Conservation (phyloP, 2,888 invertebrate species). For the Brachyptera putata region DNA sequence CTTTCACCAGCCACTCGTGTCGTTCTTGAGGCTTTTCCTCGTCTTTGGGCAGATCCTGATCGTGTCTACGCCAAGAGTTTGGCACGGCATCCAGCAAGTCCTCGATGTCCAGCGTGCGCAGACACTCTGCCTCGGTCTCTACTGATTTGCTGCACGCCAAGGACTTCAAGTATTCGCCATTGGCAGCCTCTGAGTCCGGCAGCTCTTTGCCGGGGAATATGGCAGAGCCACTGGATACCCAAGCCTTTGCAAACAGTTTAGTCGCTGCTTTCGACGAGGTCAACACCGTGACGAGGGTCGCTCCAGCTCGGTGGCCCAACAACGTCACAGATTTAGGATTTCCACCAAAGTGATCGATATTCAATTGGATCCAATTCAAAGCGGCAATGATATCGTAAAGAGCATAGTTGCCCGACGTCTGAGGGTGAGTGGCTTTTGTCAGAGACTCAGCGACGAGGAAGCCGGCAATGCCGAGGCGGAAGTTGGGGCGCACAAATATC, state of each 20-base stretch:
- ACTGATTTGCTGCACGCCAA: constrained; percentile 35
- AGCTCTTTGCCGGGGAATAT: constrained; percentile 62
- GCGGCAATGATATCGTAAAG: constrained; percentile 74
- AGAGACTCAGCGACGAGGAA: constrained; percentile 72
- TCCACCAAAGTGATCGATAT: constrained; percentile 81
- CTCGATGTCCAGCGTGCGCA: constrained; percentile 45
- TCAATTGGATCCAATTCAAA: constrained; percentile 73
- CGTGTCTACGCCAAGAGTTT: constrained; percentile 61
- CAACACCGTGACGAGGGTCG: constrained; percentile 74
- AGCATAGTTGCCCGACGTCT: constrained; percentile 80
- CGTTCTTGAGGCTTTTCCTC: constrained; percentile 50
- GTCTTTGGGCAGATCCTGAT: constrained; percentile 52
- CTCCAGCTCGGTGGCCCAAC: constrained; percentile 81
- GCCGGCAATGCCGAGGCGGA: constrained; percentile 73
- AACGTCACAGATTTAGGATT: constrained; percentile 72
- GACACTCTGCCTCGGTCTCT: constrained; percentile 49
- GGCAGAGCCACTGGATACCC: constrained; percentile 75
- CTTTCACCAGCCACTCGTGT: constrained; percentile 74
- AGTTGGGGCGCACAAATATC: constrained; percentile 82
- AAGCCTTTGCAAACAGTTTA: constrained; percentile 67
- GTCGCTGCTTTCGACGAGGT: constrained; percentile 45
- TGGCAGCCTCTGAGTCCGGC: constrained; percentile 43
- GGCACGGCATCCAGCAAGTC: constrained; percentile 66
- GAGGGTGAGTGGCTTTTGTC: constrained; percentile 64
- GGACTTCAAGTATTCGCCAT: constrained; percentile 48